These are phyloP conservation scores for Plagodis pulveraria DNA, from an alignment of 2,888 invertebrate genomes.

Conservation along the genomic window DNA sequence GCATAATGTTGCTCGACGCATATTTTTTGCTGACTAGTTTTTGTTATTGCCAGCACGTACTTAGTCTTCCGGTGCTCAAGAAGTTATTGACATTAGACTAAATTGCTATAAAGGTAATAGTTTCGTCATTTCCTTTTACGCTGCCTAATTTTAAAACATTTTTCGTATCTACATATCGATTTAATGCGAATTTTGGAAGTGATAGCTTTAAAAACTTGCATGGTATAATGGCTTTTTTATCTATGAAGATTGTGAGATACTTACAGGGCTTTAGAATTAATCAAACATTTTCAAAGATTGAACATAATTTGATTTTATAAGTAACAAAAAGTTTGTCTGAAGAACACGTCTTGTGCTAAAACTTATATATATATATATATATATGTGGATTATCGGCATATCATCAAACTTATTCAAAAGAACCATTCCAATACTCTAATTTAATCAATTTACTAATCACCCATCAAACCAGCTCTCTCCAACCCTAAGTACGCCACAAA, in stretches of 20 bases:
- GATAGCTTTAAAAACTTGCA: no score
- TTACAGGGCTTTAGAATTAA: no score
- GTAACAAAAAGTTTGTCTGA: no score
- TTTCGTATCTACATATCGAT: not conserved
- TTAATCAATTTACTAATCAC: slow-evolving; percentile 11
- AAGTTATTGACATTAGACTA: slow-evolving; percentile 31
- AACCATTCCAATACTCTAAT: not conserved
- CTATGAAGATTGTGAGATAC: no score
- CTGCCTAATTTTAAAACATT: slow-evolving; percentile 5
- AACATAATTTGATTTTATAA: no score
- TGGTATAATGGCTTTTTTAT: no score
- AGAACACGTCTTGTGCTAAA: no score
- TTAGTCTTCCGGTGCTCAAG: slow-evolving; percentile 31
- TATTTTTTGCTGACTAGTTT: slow-evolving; percentile 19
- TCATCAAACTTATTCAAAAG: not conserved
- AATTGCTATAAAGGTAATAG: slow-evolving; percentile 29
- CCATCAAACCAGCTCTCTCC: not conserved
- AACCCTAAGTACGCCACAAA: slow-evolving; percentile 7
- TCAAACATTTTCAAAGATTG: no score
- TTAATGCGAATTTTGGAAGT: no score
- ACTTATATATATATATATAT: no score
- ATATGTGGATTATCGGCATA: no score
- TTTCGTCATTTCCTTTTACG: slow-evolving; percentile 27
- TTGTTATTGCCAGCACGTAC: slow-evolving; percentile 29
- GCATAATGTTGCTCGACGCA: slow-evolving; percentile 6